Percentiles rank a stretch among this genome's conserved stretches.
These are phyloP conservation scores for Lepidocyrtinus sp. DNA, from an alignment of 2,888 invertebrate species.

Conservation along the genomic window DNA sequence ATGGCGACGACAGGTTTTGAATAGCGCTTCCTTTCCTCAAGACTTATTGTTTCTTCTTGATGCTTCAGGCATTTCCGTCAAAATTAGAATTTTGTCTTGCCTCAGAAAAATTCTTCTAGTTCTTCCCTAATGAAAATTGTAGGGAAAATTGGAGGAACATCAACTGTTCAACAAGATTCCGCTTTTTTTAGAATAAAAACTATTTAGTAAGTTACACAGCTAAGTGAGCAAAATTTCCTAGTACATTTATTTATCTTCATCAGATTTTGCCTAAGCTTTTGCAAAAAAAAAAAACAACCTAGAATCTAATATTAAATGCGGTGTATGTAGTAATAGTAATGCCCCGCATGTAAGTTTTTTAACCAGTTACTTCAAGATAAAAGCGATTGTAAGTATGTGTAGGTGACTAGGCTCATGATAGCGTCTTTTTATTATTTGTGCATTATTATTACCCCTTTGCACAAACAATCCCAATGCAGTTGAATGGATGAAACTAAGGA, in stretches of 20 bases:
- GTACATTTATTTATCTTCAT: too few relatives aligned
- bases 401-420: neutral
- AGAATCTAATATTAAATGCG: too few relatives aligned
- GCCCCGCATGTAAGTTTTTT: neutral
- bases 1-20: conserved; percentile 12
- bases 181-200: neutral
- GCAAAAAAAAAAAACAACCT: too few relatives aligned
- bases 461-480: neutral
- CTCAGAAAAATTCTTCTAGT: conserved; percentile 30
- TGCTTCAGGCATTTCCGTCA: conserved; percentile 62
- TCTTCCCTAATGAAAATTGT: neutral
- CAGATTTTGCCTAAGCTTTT: too few relatives aligned
- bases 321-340: too few relatives aligned
- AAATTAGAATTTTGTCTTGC: conserved; percentile 52
- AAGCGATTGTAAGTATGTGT: neutral
- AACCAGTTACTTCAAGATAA: conserved; percentile 19
- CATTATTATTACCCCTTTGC: conserved; percentile 27
- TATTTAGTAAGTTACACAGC: neutral
- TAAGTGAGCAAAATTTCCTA: neutral
- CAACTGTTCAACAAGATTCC: too few relatives aligned
- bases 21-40: conserved; percentile 54
- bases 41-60: conserved; percentile 48
- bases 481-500: conserved; percentile 18
- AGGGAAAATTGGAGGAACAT: too few relatives aligned
- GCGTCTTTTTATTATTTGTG: neutral